These are phyloP conservation scores for Amphipyra tragopoginis DNA, from an alignment of 2,888 invertebrate species.

Conservation along the genomic window DNA sequence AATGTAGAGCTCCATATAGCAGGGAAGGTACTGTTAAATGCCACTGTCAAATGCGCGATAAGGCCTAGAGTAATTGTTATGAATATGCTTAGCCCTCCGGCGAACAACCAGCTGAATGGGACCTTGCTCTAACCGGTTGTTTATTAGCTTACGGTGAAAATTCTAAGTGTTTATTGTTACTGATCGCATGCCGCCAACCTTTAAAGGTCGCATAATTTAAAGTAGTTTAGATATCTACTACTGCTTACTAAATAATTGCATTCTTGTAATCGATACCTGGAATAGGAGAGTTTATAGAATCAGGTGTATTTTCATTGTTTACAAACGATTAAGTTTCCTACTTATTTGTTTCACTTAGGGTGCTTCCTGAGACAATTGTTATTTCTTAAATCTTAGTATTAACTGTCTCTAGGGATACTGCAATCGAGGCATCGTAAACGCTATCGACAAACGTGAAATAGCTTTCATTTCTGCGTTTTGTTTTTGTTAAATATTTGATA, in stretches of 20 bases:
- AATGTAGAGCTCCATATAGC: background rate
- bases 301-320: background rate
- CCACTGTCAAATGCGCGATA: slow-evolving; percentile 20
- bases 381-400: too few species aligned
- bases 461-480: too few species aligned
- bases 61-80: slow-evolving; percentile 48
- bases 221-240: slow-evolving; percentile 20
- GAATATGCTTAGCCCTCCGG: slow-evolving; percentile 40
- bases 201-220: slow-evolving; percentile 66
- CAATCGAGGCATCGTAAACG: too few species aligned
- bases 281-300: background rate
- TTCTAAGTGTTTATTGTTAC: slow-evolving; percentile 58
- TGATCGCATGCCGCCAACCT: slow-evolving; percentile 63
- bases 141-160: slow-evolving; percentile 51
- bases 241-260: slow-evolving; percentile 23
- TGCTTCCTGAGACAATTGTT: too few species aligned
- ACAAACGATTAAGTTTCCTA: background rate
- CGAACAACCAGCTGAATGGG: slow-evolving; percentile 27
- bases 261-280: slow-evolving; percentile 21
- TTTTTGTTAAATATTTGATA: too few species aligned
- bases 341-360: background rate
- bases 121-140: slow-evolving; percentile 58
- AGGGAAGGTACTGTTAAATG: slow-evolving; percentile 19
- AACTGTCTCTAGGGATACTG: too few species aligned
- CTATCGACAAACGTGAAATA: too few species aligned